Conservation (phyloP, 2,888 invertebrate species). For the Hydraecia micacea region DNA sequence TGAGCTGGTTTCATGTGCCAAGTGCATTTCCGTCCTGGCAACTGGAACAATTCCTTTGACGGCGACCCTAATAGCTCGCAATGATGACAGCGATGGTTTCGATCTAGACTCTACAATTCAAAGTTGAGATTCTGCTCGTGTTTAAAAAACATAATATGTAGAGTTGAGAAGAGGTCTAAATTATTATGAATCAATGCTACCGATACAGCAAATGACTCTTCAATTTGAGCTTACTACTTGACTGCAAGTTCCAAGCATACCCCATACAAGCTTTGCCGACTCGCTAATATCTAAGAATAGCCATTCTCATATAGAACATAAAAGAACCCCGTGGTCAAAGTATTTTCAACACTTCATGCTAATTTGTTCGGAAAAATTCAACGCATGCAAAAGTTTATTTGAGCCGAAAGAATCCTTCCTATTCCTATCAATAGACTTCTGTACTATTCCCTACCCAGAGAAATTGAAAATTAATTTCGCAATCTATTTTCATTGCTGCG, state of each 20-base stretch:
- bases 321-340: not conserved
- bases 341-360: not conserved
- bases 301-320: not conserved
- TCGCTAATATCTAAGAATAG: not conserved
- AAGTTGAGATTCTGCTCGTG: not conserved
- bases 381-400: not conserved
- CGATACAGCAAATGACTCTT: not conserved
- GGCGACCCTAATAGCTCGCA: constrained; percentile 24
- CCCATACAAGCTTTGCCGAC: not conserved
- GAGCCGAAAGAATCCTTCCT: not conserved
- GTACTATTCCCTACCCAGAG: not conserved
- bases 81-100: constrained; percentile 6
- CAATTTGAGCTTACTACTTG: not conserved
- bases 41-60: constrained; percentile 43
- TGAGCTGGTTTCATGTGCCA: constrained; percentile 25
- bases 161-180: not conserved
- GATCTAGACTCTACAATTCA: not conserved
- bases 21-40: constrained; percentile 46
- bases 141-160: not conserved
- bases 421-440: not conserved
- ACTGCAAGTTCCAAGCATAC: not conserved
- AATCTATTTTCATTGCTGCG: constrained; percentile 16
- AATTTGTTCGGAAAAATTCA: not conserved
- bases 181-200: too few relatives aligned
- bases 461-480: constrained; percentile 9